Evolutionary conservation across 2,797 vertebrate species (phyloP), one percentile per base, ranked within the genome.

Genomic region (Anisognathus igniventris): DNA sequence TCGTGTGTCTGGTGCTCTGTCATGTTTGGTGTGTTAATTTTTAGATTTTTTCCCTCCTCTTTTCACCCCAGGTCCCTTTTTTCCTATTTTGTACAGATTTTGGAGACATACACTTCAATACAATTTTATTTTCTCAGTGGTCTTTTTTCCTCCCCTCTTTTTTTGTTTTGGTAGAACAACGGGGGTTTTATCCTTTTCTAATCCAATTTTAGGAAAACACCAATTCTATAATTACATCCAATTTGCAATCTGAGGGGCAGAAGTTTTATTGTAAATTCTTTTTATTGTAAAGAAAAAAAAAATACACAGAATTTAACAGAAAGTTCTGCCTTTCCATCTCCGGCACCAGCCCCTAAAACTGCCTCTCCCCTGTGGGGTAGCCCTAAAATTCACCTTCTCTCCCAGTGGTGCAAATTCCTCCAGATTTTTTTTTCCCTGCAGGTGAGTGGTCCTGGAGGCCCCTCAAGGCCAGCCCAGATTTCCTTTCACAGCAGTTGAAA

Each of bases 221-320:
- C 79, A 19, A 47, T 95, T 95, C 94, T 96, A 51, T 90, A 86
- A 96, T 23, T 37, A 74, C 90, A 93, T 68, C 89, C 82, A 77
- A 71, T 80, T 94, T 95, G 74, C 96, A 96, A 94, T 56, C 94
- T 35, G 91, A 95, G 68, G 96, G 94, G 70, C 82, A 91, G 86
- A 83, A 95, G 35, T 95, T 90, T 82, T 92, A 95, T 92, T 97
- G 85, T 86, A 89, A 96, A 95, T 93, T 93, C 88, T 96, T 97
- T 95, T 92, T 96, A 97, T 97, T 97, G 95, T 97, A 97, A 97
- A 97, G 68, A 93, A 92, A 94, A 33, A 94, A 33, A 96, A 94
- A 95, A 94, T 83, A 96, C 47, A 94, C 71, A 92, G 94, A 97
- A 86, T 97, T 96, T 95, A 96, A 96, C 88, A 92, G 90, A 92